A percentile compares a stretch with the other conserved stretches of the same genome.
These are phyloP conservation scores for Salminus brasiliensis DNA, from an alignment of 2,113 vertebrate species.

Conservation along the genomic window DNA sequence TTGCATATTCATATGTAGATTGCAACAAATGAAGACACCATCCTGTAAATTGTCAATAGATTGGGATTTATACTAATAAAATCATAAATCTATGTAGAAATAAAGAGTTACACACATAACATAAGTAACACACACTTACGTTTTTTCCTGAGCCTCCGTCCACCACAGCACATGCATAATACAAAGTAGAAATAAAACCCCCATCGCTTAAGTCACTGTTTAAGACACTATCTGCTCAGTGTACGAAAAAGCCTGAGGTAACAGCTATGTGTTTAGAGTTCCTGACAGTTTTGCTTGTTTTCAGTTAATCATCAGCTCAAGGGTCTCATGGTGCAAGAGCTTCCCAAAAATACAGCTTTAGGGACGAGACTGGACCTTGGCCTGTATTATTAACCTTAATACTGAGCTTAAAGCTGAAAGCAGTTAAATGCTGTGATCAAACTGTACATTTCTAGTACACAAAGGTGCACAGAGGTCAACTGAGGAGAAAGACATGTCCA, in stretches of 20 bases:
- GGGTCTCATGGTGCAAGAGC: slow-evolving; percentile 3
- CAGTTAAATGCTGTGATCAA: background rate
- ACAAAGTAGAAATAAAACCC: slow-evolving; percentile 32
- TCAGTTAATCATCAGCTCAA: slow-evolving; percentile 44
- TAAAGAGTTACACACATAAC: no score
- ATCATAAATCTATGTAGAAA: no score
- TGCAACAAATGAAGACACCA: no score
- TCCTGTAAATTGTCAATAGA: no score
- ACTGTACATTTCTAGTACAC: background rate
- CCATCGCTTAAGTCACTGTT: slow-evolving; percentile 29
- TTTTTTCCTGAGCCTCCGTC: slow-evolving; percentile 34
- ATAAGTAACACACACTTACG: slow-evolving; percentile 45
- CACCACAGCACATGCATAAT: slow-evolving; percentile 17
- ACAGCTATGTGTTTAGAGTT: background rate
- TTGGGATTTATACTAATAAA: no score
- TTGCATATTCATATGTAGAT: no score
- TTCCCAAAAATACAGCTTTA: background rate
- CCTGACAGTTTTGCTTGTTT: slow-evolving; percentile 33
- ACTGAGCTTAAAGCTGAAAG: background rate
- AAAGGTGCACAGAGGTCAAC: background rate
- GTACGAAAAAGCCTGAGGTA: background rate
- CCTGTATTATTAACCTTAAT: background rate
- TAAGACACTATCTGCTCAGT: background rate
- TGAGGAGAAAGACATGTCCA: no score
- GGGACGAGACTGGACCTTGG: slow-evolving; percentile 14